These are phyloP conservation scores for Mamestra brassicae DNA, from an alignment of 2,888 invertebrate species.

Conservation along the genomic window DNA sequence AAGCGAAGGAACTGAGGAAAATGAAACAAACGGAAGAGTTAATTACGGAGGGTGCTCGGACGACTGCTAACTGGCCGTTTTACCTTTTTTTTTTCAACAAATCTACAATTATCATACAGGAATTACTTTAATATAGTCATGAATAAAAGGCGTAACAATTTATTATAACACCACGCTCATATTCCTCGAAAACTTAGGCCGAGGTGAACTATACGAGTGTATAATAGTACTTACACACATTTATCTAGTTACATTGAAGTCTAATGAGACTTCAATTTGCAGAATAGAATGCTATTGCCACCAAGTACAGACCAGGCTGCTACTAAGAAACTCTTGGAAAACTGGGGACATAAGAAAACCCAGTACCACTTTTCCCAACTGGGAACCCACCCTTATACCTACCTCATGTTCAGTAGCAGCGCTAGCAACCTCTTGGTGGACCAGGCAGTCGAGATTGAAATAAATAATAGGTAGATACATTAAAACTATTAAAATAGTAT, in stretches of 20 bases:
- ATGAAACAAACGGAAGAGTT: constrained; percentile 47
- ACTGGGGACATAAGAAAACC: not conserved
- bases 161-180: not conserved
- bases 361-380: not conserved
- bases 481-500: not conserved
- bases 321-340: not conserved
- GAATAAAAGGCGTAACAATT: not conserved
- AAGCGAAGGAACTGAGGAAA: constrained; percentile 40
- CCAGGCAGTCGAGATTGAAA: not conserved
- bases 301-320: not conserved
- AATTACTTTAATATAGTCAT: not conserved
- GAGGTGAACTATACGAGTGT: too few species aligned
- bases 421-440: not conserved
- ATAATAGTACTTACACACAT: too few species aligned
- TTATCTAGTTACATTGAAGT: too few species aligned
- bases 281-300: too few species aligned
- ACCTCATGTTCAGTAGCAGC: not conserved
- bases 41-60: constrained; percentile 36
- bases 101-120: too few species aligned
- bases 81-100: constrained; percentile 23
- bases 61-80: constrained; percentile 18
- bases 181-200: too few species aligned
- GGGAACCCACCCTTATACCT: not conserved
- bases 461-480: too few species aligned
- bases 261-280: too few species aligned